Base-by-base conservation (phyloP, 2,113 vertebrate genomes). In the Zosterops hypoxanthus region DNA sequence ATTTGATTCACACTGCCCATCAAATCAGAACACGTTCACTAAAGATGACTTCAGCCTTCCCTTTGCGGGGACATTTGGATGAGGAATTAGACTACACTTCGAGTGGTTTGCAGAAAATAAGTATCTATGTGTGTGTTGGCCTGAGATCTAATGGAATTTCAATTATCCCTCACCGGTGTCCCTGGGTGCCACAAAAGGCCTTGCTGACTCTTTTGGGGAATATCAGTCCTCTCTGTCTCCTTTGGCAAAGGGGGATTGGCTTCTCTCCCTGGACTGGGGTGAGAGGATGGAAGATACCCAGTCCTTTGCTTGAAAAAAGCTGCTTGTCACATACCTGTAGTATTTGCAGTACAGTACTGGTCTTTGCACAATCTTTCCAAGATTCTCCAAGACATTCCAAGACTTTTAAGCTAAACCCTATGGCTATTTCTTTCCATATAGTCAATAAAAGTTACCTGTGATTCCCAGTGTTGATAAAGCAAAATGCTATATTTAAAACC, bases 401-500 rank as follows among this genome's bases (percentile, higher is more conserved):
- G 44, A 36, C 33, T 42, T 77, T 31, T 26, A 69, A 78, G 31
- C 14, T 78, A 82, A 86, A 79, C 7, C 5, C 29, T 18, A 28
- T 33, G 8, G 19, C 10, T 72, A 12, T 72, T 71, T 86, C 28
- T 89, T 88, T 56, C 55, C 36, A 66, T 41, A 44, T 2, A 78
- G 31, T 70, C 39, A 75, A 29, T 65, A 90, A 56, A 90, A 59
- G 2, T 41, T 75, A 52, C 21, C 34, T 60, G 20, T 39, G 18
- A 86, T 78, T 94, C 65, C 60, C 44, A 60, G 46, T 13, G 63
- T 55, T 42, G 70, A 91, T 76, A 85, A 95, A 66, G 18, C 21
- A 85, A 92, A 88, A 86, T 11, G 18, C 11, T 79, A 25, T 81
- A 63, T 93, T 92, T 75, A 94, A 93, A 96, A 60, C 14, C 57